A percentile compares a stretch with the other conserved stretches of the same genome.
phyloP scores from a whole-genome alignment of 2,888 invertebrate species.

The Nymphalis c-album region DNA sequence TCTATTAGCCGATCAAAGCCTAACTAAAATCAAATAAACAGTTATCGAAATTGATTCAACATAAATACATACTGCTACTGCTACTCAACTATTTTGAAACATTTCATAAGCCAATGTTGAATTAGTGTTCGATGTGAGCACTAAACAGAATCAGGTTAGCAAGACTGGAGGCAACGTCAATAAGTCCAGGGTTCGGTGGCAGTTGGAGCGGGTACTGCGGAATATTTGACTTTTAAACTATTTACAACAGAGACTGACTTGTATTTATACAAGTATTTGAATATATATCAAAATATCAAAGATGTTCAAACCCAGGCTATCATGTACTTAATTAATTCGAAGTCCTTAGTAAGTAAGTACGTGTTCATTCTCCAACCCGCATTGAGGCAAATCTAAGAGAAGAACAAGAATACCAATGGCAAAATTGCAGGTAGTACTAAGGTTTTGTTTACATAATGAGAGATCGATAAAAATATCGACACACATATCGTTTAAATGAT shows the following conservation, averaged over 20 bases:
- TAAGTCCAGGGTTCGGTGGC: background rate
- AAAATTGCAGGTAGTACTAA: too few relatives aligned
- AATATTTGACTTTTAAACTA: background rate
- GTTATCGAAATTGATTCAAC: conserved; percentile 9
- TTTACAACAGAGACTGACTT: background rate
- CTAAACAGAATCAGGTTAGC: conserved; percentile 15
- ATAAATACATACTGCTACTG: conserved; percentile 2
- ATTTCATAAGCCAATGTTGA: conserved; percentile 10
- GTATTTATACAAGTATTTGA: too few relatives aligned
- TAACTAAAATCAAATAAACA: conserved; percentile 1
- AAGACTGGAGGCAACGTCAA: background rate
- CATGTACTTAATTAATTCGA: too few relatives aligned
- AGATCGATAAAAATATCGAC: too few relatives aligned
- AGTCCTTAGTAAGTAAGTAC: too few relatives aligned
- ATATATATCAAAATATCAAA: too few relatives aligned
- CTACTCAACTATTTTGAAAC: background rate
- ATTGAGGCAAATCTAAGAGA: too few relatives aligned
- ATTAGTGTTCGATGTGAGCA: conserved; percentile 19
- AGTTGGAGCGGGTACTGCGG: background rate
- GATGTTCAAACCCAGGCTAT: too few relatives aligned
- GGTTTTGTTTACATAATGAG: too few relatives aligned
- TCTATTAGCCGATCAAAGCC: background rate
- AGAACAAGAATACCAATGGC: too few relatives aligned
- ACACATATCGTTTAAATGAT: too few relatives aligned
- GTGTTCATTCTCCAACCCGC: too few relatives aligned